A percentile compares a stretch with the other conserved stretches of the same genome.
Evolutionary conservation across 2,797 vertebrate genomes (phyloP).

Genomic region (Streptopelia turtur): DNA sequence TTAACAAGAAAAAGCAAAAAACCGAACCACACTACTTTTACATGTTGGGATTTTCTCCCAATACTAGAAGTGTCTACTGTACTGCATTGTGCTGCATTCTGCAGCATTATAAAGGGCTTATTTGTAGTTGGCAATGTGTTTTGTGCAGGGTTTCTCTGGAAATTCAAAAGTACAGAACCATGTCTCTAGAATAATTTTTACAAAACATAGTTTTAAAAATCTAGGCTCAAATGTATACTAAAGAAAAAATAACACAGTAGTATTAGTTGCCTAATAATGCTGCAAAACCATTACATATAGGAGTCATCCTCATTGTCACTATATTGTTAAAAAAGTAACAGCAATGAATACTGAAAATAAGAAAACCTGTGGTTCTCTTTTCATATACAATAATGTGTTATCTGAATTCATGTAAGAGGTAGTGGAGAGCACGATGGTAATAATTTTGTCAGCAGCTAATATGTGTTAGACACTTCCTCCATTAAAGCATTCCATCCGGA

Average conservation of each 20-base stretch:
- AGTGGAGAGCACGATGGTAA: neutral
- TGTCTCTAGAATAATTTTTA: neutral
- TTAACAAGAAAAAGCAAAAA: neutral
- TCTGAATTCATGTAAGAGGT: rapidly evolving
- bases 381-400: neutral
- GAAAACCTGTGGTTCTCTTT: neutral
- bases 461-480: neutral
- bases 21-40: rapidly evolving
- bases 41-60: neutral
- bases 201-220: neutral
- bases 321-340: neutral
- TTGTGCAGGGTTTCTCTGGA: neutral
- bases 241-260: neutral
- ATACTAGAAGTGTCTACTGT: neutral
- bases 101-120: neutral
- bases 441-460: neutral
- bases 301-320: neutral
- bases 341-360: neutral
- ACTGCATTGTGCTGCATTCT: neutral
- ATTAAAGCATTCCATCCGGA: neutral
- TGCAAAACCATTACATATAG: neutral
- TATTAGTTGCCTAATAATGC: neutral
- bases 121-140: neutral
- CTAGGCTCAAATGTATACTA: neutral
- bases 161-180: neutral